These are phyloP conservation scores for Eucidaris tribuloides DNA, from an alignment of 35 echinoderm and acorn worm genomes.

Conservation along the genomic window DNA sequence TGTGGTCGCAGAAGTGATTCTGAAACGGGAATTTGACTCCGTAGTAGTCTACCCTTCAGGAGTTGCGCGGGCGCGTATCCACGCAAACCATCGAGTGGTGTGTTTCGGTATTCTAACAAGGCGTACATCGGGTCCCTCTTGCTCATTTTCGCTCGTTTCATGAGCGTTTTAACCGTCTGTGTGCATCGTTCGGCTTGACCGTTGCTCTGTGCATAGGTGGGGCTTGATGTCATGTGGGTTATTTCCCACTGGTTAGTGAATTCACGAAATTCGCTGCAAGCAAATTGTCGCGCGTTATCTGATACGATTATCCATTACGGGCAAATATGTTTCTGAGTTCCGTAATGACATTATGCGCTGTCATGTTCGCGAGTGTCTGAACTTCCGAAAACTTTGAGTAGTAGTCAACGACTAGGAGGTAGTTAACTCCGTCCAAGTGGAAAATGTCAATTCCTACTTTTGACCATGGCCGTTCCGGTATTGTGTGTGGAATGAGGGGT, in stretches of 20 bases:
- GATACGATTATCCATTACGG: neutral
- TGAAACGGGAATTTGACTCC: neutral
- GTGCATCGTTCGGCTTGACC: no score
- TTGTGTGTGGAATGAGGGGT: no score
- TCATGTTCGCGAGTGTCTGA: neutral
- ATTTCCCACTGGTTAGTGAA: neutral
- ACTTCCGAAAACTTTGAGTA: slow-evolving; percentile 41
- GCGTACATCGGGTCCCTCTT: neutral
- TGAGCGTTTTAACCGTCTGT: neutral
- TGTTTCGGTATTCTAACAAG: slow-evolving; percentile 9
- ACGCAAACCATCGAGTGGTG: no score
- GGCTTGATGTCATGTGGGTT: neutral
- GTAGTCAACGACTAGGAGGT: slow-evolving; percentile 35
- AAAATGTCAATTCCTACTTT: slow-evolving; percentile 33
- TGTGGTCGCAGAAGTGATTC: neutral
- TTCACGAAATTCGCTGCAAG: neutral
- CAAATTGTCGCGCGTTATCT: neutral
- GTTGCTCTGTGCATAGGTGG: neutral
- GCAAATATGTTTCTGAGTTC: neutral
- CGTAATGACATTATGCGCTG: neutral
- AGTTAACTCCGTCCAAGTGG: slow-evolving; percentile 20
- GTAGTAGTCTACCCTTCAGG: no score
- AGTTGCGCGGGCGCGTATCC: neutral
- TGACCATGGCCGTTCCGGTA: slow-evolving; percentile 30
- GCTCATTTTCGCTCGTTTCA: no score